phyloP scores from a whole-genome alignment of 2,797 vertebrate species.

The Pteronotus mesoamericanus region DNA sequence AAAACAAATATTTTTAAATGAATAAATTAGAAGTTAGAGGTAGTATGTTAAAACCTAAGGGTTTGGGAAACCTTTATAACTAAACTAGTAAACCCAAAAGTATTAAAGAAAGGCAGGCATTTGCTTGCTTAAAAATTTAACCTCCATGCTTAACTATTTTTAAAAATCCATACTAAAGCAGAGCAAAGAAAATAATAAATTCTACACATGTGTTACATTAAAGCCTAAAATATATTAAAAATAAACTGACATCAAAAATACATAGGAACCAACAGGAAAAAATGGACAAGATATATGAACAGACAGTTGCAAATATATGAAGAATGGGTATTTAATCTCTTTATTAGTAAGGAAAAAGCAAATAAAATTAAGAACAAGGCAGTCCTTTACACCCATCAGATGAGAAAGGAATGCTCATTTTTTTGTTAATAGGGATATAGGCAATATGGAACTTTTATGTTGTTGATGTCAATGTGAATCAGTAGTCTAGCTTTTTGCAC shows the following conservation, averaged over 20 bases:
- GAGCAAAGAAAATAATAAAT: background rate
- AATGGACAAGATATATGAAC: background rate
- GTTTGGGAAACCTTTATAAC: background rate
- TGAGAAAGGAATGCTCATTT: background rate
- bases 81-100: constrained; percentile 15
- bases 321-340: background rate
- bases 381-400: background rate
- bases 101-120: background rate
- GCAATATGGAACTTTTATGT: background rate
- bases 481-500: background rate
- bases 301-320: background rate
- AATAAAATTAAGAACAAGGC: background rate
- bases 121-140: background rate
- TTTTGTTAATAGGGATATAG: background rate
- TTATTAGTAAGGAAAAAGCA: background rate
- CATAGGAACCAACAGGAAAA: background rate
- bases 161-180: background rate
- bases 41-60: background rate
- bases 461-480: background rate
- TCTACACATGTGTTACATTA: background rate
- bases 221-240: background rate
- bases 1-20: background rate
- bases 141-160: background rate
- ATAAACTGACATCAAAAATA: background rate
- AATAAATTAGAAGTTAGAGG: background rate